A percentile compares a stretch with the other conserved stretches of the same genome.
These are phyloP conservation scores for Eristalinus aeneus DNA, from an alignment of 2,888 invertebrate genomes.

Conservation along the genomic window DNA sequence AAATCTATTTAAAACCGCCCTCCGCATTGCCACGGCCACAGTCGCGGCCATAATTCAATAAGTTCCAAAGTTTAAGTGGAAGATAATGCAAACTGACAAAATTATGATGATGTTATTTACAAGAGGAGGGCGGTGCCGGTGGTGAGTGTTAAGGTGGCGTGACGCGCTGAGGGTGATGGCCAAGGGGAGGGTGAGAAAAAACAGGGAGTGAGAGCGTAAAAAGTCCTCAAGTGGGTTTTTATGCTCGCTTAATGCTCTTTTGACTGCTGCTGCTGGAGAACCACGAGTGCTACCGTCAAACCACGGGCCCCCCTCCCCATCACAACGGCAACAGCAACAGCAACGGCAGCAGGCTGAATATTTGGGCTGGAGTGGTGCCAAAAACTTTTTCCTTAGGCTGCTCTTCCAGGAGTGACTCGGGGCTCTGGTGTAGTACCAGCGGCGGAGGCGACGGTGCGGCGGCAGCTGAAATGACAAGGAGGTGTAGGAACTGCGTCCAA, in stretches of 20 bases:
- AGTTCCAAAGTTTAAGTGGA: conserved; percentile 72
- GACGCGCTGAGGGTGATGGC: neutral
- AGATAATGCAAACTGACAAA: conserved; percentile 72
- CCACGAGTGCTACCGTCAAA: conserved; percentile 54
- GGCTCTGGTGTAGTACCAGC: conserved; percentile 4
- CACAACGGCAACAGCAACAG: conserved; percentile 2
- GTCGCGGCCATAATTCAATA: conserved; percentile 68
- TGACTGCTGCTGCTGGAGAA: conserved; percentile 64
- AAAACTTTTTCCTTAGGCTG: conserved; percentile 66
- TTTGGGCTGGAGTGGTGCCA: conserved; percentile 66
- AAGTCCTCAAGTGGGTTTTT: conserved; percentile 71
- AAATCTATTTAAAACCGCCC: conserved; percentile 66
- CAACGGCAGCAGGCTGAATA: conserved; percentile 43
- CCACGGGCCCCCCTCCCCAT: conserved; percentile 17
- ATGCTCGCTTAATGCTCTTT: conserved; percentile 71
- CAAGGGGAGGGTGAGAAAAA: conserved; percentile 4
- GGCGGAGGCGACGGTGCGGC: neutral
- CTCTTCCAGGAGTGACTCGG: conserved; percentile 53
- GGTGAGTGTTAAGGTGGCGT: conserved; percentile 15
- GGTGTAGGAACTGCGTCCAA: conserved; percentile 44
- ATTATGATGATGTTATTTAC: conserved; percentile 72
- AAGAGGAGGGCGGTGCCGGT: conserved; percentile 59
- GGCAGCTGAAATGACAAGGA: conserved; percentile 7
- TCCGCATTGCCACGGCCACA: conserved; percentile 42
- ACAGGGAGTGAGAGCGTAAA: conserved; percentile 60